A percentile compares a stretch with the other conserved stretches of the same genome.
Conservation (phyloP, 2,113 vertebrate genomes). For the Bubo bubo region DNA sequence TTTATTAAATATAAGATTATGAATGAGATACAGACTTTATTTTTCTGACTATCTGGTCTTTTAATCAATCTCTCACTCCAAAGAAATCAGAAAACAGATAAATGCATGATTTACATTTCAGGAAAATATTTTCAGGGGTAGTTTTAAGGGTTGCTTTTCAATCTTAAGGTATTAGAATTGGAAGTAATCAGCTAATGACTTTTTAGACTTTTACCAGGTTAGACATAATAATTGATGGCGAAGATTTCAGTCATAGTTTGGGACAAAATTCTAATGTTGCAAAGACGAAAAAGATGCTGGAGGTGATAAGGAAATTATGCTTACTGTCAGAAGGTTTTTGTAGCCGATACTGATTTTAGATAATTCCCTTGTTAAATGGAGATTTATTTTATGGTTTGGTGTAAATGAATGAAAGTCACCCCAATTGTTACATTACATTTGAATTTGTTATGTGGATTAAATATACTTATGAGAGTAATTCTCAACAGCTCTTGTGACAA, state of each 20-base stretch:
- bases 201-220: neutral
- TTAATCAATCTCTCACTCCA: neutral
- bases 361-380: slow-evolving; percentile 20
- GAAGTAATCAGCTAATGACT: neutral
- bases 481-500: neutral
- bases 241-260: neutral
- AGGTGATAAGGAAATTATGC: neutral
- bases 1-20: neutral
- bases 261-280: neutral
- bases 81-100: neutral
- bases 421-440: neutral
- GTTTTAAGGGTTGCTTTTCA: neutral
- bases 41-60: neutral
- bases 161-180: neutral
- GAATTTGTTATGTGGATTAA: slow-evolving; percentile 39
- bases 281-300: neutral
- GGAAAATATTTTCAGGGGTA: neutral
- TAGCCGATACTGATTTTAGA: neutral
- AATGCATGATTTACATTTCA: neutral
- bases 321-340: neutral
- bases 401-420: slow-evolving; percentile 12
- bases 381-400: neutral
- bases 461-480: slow-evolving; percentile 23
- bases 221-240: neutral
- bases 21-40: neutral